Percentiles rank a stretch among this genome's conserved stretches.
Conservation (phyloP, 2,888 invertebrate species). For the Drosophila gaucha region DNA sequence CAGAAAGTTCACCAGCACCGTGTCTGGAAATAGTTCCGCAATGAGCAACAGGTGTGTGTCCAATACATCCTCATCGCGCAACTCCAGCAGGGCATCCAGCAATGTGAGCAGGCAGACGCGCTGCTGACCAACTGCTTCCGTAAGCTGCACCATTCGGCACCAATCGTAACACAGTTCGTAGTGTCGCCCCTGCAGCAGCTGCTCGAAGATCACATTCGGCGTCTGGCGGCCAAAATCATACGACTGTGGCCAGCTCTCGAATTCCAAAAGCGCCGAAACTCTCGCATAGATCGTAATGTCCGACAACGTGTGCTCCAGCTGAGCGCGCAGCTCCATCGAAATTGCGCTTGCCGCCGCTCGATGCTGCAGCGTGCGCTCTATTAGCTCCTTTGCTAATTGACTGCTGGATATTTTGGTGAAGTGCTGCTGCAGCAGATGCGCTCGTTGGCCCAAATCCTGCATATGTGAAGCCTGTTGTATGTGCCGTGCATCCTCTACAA, state of each 20-base stretch:
- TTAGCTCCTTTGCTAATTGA: conserved; percentile 79
- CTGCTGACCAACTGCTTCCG: conserved; percentile 73
- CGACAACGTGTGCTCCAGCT: conserved; percentile 86
- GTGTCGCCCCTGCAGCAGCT: conserved; percentile 71
- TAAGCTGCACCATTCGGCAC: conserved; percentile 87
- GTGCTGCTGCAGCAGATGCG: conserved; percentile 76
- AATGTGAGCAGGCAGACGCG: conserved; percentile 82
- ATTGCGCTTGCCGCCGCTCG: conserved; percentile 84
- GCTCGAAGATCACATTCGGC: conserved; percentile 81
- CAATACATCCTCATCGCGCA: conserved; percentile 63
- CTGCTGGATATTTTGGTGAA: conserved; percentile 82
- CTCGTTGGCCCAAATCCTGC: conserved; percentile 71
- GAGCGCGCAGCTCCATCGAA: conserved; percentile 72
- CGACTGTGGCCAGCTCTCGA: conserved; percentile 87
- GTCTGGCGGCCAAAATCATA: conserved; percentile 85
- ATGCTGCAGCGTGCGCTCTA: conserved; percentile 85
- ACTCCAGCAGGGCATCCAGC: conserved; percentile 73
- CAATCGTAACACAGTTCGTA: conserved; percentile 89
- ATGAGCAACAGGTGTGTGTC: conserved; percentile 86
- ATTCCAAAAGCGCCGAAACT: conserved; percentile 86
- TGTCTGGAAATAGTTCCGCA: conserved; percentile 86
- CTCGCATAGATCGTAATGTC: conserved; percentile 88
- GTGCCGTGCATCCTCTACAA: conserved; percentile 70
- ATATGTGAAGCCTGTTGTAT: conserved; percentile 76
- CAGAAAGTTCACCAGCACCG: conserved; percentile 87